Base-by-base conservation (phyloP, 37 sponge, comb jelly and placozoan species). In the Lycopodina hypogea region DNA sequence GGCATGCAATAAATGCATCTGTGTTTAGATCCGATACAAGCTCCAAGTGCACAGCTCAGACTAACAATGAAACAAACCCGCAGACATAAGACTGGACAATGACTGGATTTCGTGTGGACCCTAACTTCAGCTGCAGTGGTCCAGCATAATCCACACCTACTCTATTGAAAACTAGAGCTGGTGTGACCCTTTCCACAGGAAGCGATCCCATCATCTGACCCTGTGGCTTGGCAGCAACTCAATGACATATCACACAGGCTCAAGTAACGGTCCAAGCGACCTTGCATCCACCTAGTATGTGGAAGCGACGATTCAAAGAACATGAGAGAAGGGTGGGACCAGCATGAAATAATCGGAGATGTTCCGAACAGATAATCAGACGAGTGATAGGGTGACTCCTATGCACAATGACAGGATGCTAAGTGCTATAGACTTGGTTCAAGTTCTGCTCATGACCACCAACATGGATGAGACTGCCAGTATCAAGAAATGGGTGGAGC, bases 391-490 rank as follows among this genome's bases (percentile, higher is more conserved):
- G 55, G 71, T 78, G 78, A 24, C 26, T 57, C 12, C 66, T n/a
- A 65, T 64, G 76, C 15, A 84, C 28, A 22, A 84, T 84, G 29
- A 69, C 29, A 38, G 84, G 78, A 70, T 77, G 77, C 63, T 50
- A 15, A 29, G 12, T 33, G 36, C 39, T 28, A 61, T 68, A 68
- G 17, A 39, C 41, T 12, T 4, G 12, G 40, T 68, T n/a, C n/a
- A n/a, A n/a, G n/a, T n/a, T n/a, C n/a, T n/a, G n/a, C n/a, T n/a
- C n/a, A n/a, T n/a, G n/a, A n/a, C n/a, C n/a, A n/a, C n/a, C n/a
- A n/a, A n/a, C n/a, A n/a, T n/a, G n/a, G n/a, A n/a, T n/a, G n/a
- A n/a, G n/a, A n/a, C n/a, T n/a, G n/a, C n/a, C n/a, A n/a, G n/a
- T n/a, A n/a, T n/a, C n/a, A n/a, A n/a, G 28, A 12, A 26, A 52